Base-by-base conservation (phyloP, 2,888 invertebrate species). In the Furcula furcula region DNA sequence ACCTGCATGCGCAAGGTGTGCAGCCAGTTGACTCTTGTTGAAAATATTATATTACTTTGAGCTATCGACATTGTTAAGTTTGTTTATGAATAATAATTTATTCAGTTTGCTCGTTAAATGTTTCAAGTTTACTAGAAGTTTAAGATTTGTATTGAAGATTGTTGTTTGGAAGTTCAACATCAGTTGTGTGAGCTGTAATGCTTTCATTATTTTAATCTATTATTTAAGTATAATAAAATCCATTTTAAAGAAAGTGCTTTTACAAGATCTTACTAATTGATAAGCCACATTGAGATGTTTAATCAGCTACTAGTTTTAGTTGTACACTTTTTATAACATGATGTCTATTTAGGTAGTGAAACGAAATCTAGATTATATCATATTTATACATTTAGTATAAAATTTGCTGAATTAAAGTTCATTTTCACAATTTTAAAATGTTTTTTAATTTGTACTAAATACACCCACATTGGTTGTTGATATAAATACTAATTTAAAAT, bases 351-450 rank as follows among this genome's bases (percentile, higher is more conserved):
- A 87, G 87, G 84, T 86, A 87, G 85, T 82, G 78, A 84, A 87
- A 88, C 82, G 74, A 87, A 87, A 86, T 86, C 84, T 86, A 86
- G 86, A 85, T 79, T 87, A 86, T 87, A 87, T 84, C 84, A 84
- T 87, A 88, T 88, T 88, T 88, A 88, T 88, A 88, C 87, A 87
- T 86, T 87, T 87, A 88, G 88, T 86, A 87, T 88, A 86, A 88
- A 87, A 84, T 84, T 86, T 87, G 86, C 86, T 86, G 86, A 86
- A 88, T 87, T 84, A 87, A 87, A 88, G 80, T 87, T 88, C 87
- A 87, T 88, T 88, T 87, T 88, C 87, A 88, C 85, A 83, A 86
- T 85, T 88, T 87, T 86, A 80, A 62, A 62, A 56, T 56, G 67
- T 74, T 66, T 78, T 54, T 72, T 53, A 55, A 72, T 65, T 18